Evolutionary conservation across 2,113 vertebrate genomes (phyloP).

Genomic region (Capreolus pygargus): DNA sequence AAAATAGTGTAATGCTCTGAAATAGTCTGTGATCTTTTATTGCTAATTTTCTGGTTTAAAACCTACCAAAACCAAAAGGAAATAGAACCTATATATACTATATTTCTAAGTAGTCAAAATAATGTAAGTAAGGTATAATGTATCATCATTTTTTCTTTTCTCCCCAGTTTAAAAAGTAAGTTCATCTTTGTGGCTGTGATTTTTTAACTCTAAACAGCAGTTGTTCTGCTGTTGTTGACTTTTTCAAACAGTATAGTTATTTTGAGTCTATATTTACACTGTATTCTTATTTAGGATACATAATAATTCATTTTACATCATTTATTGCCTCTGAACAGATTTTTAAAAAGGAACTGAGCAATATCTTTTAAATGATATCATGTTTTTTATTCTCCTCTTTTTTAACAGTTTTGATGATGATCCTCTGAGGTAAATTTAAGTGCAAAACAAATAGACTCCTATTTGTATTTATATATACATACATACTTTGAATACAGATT

Average conservation of each 20-base stretch:
- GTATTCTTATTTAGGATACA: background rate
- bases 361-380: background rate
- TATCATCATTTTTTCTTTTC: background rate
- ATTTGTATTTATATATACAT: background rate
- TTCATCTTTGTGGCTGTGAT: background rate
- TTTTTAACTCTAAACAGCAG: background rate
- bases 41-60: background rate
- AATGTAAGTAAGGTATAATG: background rate
- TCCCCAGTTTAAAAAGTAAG: background rate
- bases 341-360: background rate
- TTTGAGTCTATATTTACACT: background rate
- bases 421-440: background rate
- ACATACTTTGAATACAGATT: background rate
- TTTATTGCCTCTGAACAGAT: background rate
- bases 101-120: background rate
- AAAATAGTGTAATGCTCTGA: background rate
- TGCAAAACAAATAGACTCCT: background rate
- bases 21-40: background rate
- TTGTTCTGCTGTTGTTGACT: background rate
- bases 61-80: background rate
- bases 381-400: background rate
- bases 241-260: background rate
- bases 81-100: background rate
- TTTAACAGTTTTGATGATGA: background rate
- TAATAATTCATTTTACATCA: background rate